Evolutionary conservation across 2,113 vertebrate species (phyloP).

Genomic region (Hepsetus odoe): DNA sequence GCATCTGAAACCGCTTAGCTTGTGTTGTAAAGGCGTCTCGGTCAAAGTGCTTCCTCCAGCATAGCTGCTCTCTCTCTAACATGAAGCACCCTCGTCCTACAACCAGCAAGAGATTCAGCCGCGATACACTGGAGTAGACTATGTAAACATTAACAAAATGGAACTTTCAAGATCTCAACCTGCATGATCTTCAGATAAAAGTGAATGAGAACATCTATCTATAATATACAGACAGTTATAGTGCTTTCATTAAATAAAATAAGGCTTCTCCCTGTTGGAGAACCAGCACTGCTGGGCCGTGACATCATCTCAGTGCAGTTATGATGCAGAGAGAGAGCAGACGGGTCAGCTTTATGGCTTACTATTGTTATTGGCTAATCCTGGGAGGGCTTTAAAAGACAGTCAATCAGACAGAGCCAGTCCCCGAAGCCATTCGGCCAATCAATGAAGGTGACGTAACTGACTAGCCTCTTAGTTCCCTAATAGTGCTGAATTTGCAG

Average conservation of each 20-base stretch:
- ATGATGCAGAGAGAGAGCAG: neutral
- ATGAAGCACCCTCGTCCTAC: neutral
- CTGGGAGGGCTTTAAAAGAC: conserved; percentile 61
- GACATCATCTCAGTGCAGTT: conserved; percentile 28
- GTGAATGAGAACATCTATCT: no score
- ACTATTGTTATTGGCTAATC: conserved; percentile 51
- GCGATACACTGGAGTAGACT: neutral
- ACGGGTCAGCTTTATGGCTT: conserved; percentile 43
- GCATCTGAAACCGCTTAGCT: conserved; percentile 42
- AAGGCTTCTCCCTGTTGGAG: no score
- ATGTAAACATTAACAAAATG: neutral
- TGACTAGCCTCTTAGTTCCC: conserved; percentile 44
- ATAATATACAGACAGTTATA: neutral
- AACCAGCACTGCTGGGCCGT: conserved; percentile 3
- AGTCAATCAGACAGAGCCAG: conserved; percentile 60
- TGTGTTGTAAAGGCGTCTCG: conserved; percentile 17
- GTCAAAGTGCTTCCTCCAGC: conserved; percentile 21
- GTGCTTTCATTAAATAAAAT: no score
- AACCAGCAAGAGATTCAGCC: neutral
- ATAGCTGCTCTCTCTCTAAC: conserved; percentile 11
- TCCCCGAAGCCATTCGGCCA: conserved; percentile 63
- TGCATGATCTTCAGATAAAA: no score
- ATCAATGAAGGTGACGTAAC: conserved; percentile 70
- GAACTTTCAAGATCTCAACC: neutral
- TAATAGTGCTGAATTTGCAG: conserved; percentile 24